Evolutionary conservation across 92 coral and sea anemone genomes (phyloP).

Genomic region (Galaxea fascicularis): DNA sequence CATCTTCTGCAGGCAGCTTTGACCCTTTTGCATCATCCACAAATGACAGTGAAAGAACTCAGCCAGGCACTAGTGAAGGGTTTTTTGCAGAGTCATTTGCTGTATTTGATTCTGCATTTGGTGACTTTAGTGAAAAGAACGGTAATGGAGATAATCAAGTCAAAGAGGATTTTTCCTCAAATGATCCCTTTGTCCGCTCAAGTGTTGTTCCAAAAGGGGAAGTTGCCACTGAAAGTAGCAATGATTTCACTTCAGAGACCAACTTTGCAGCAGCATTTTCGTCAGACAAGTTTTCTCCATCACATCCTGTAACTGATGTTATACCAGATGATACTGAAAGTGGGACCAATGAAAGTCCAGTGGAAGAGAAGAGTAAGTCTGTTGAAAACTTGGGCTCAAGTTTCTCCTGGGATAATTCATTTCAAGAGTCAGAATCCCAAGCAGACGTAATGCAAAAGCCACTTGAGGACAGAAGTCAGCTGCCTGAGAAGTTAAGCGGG

Average conservation of each 20-base stretch:
- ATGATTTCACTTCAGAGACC: slow-evolving; percentile 26
- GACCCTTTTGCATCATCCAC: slow-evolving; percentile 70
- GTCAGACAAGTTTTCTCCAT: neutral
- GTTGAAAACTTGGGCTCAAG: slow-evolving; percentile 7
- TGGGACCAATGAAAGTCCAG: slow-evolving; percentile 20
- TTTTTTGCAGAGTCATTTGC: slow-evolving; percentile 43
- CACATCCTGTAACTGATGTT: slow-evolving; percentile 1
- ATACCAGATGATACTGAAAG: slow-evolving; percentile 46
- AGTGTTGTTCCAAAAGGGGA: slow-evolving; percentile 10
- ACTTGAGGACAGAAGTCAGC: neutral
- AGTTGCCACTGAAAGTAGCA: neutral
- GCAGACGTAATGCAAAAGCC: neutral
- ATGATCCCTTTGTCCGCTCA: slow-evolving; percentile 54
- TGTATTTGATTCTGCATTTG: slow-evolving; percentile 77
- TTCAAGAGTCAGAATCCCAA: neutral
- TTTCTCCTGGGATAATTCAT: slow-evolving; percentile 55
- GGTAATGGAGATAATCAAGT: neutral
- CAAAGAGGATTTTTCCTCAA: neutral
- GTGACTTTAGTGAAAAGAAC: slow-evolving; percentile 5
- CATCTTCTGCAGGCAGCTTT: neutral
- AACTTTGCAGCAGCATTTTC: slow-evolving; percentile 38
- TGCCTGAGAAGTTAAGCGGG: neutral
- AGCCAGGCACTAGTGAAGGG: slow-evolving; percentile 12
- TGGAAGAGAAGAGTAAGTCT: slow-evolving; percentile 1
- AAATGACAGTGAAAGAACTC: slow-evolving; percentile 20